phyloP scores from a whole-genome alignment of 2,888 invertebrate species.

The Drosophila niveifrons region DNA sequence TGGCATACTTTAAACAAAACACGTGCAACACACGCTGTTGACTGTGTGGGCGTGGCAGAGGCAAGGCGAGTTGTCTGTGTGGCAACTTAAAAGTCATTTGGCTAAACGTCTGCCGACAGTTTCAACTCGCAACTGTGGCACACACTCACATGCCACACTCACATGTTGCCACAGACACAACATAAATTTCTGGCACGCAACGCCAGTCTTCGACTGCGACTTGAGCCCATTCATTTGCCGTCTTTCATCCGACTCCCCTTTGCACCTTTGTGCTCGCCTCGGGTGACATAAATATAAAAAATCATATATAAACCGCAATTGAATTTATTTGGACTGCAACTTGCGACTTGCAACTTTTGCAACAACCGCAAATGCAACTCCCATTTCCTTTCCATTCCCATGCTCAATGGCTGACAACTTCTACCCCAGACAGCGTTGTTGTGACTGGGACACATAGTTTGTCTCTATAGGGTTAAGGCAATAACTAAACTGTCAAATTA shows the following conservation, averaged over 20 bases:
- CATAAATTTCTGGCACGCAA: constrained; percentile 77
- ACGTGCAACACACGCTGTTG: constrained; percentile 41
- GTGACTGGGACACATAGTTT: not conserved
- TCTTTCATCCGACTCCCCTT: too few relatives aligned
- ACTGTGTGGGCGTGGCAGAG: constrained; percentile 51
- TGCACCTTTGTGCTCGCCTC: constrained; percentile 39
- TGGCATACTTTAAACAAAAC: constrained; percentile 81
- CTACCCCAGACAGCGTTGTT: constrained; percentile 14
- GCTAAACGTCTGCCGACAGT: constrained; percentile 76
- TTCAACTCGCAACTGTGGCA: constrained; percentile 46
- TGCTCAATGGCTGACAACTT: not conserved
- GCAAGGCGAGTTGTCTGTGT: constrained; percentile 38
- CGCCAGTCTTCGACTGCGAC: not conserved
- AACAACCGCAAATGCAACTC: constrained; percentile 63
- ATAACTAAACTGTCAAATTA: constrained; percentile 79
- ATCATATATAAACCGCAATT: constrained; percentile 82
- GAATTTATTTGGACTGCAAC: constrained; percentile 79
- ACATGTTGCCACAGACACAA: constrained; percentile 78
- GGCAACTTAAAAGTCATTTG: constrained; percentile 80
- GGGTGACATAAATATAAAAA: constrained; percentile 74
- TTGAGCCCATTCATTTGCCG: too few relatives aligned
- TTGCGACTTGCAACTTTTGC: constrained; percentile 43
- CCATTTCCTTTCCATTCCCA: not conserved
- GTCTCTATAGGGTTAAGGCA: constrained; percentile 33
- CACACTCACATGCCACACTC: constrained; percentile 40